Conservation (phyloP, 2,888 invertebrate species). For the Mylabris sibirica region DNA sequence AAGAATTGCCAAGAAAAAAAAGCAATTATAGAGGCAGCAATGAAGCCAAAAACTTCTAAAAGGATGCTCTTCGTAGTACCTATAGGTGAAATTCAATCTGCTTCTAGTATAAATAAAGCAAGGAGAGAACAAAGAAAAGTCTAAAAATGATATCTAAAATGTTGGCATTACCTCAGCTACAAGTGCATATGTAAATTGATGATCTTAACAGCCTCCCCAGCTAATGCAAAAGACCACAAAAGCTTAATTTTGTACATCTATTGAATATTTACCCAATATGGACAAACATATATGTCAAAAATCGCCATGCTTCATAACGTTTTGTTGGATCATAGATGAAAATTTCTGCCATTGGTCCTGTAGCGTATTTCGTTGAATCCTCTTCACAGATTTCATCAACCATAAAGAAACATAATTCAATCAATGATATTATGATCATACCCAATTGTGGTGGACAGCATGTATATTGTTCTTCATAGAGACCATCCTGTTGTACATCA, state of each 20-base stretch:
- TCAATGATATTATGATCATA: conserved; percentile 85
- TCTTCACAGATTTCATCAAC: conserved; percentile 39
- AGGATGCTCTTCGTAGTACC: no score
- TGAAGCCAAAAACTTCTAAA: no score
- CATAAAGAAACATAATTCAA: conserved; percentile 79
- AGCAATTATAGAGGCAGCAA: no score
- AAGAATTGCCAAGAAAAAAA: no score
- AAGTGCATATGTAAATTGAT: not conserved
- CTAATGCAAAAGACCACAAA: not conserved
- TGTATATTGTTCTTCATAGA: conserved; percentile 88
- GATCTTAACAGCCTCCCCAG: not conserved
- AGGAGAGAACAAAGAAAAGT: no score
- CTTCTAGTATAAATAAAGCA: no score
- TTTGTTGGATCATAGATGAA: conserved; percentile 89
- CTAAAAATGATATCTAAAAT: no score
- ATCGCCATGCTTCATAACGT: conserved; percentile 90
- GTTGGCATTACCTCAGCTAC: no score
- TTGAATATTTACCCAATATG: conserved; percentile 79
- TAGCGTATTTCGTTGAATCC: conserved; percentile 51
- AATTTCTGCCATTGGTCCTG: conserved; percentile 76
- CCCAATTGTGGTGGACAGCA: conserved; percentile 92
- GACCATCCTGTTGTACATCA: conserved; percentile 67
- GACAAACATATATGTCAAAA: conserved; percentile 92
- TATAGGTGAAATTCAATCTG: no score
- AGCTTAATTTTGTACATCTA: not conserved